phyloP scores from a whole-genome alignment of 1,140 invertebrate genomes.

The Schmidtea mediterranea region DNA sequence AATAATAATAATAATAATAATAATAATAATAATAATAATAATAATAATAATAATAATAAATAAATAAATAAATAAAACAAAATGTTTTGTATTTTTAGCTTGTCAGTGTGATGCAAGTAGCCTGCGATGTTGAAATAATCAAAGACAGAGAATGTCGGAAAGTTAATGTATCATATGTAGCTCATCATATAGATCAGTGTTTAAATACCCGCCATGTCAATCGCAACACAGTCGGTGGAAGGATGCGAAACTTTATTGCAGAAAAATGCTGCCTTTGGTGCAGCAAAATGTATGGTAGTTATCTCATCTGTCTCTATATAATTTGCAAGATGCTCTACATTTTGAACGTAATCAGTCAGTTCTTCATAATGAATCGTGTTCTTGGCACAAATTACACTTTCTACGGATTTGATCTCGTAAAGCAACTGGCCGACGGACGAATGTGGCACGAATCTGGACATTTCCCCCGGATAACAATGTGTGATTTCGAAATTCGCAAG shows the following conservation, averaged over 20 bases:
- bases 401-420: conserved; percentile 17
- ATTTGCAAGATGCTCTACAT: conserved; percentile 30
- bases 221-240: neutral
- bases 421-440: conserved; percentile 6
- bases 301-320: conserved; percentile 18
- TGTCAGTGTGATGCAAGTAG: conserved; percentile 18
- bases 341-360: conserved; percentile 29
- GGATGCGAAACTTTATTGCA: neutral
- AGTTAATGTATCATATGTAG: neutral
- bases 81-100: too few species aligned
- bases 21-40: too few species aligned
- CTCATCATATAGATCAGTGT: neutral
- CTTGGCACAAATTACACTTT: conserved; percentile 26
- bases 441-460: neutral
- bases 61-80: too few species aligned
- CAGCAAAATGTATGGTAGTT: neutral
- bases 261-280: conserved; percentile 1
- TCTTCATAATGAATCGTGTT: conserved; percentile 31
- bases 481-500: conserved; percentile 13
- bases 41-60: too few species aligned
- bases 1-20: too few species aligned
- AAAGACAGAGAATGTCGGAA: neutral
- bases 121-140: conserved; percentile 9
- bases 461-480: conserved; percentile 13
- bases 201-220: neutral